Evolutionary conservation across 2,888 invertebrate genomes (phyloP).

Genomic region (Petrophora chlorosata): DNA sequence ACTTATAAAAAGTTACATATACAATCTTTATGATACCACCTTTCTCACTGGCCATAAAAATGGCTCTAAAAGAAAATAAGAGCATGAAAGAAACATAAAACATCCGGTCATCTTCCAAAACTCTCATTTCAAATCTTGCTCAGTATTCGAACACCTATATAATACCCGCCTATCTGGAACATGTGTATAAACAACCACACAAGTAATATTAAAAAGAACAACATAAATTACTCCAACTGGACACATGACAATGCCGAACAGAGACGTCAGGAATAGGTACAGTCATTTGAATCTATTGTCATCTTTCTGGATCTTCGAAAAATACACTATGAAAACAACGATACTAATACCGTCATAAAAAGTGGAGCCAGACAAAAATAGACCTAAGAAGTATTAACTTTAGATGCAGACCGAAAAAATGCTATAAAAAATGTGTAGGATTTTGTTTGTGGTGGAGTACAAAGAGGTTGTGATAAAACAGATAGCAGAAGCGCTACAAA

Average conservation of each 20-base stretch:
- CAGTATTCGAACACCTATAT: conserved; percentile 48
- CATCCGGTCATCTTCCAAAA: conserved; percentile 4
- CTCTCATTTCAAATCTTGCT: conserved; percentile 12
- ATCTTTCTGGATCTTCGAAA: conserved; percentile 56
- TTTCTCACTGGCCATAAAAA: too few species aligned
- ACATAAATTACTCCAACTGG: conserved; percentile 66
- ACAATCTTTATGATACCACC: too few species aligned
- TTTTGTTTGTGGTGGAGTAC: conserved; percentile 44
- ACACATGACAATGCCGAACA: conserved; percentile 61
- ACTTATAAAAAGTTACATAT: too few species aligned
- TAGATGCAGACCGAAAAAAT: conserved; percentile 16
- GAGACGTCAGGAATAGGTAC: conserved; percentile 65
- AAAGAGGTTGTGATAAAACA: conserved; percentile 74
- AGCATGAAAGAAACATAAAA: conserved; percentile 7
- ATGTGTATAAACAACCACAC: conserved; percentile 71
- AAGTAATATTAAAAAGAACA: conserved; percentile 54
- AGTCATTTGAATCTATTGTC: conserved; percentile 81
- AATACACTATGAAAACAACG: conserved; percentile 50
- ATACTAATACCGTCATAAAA: conserved; percentile 28
- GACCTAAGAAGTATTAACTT: conserved; percentile 35
- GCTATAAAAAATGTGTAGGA: conserved; percentile 12
- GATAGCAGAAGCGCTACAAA: conserved; percentile 70
- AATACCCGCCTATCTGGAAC: conserved; percentile 51
- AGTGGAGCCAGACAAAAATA: conserved; percentile 31
- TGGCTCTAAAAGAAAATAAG: too few species aligned